Evolutionary conservation across 2,888 invertebrate genomes (phyloP), one percentile per base, ranked within the genome.

Genomic region (Stomorhina lunata): DNA sequence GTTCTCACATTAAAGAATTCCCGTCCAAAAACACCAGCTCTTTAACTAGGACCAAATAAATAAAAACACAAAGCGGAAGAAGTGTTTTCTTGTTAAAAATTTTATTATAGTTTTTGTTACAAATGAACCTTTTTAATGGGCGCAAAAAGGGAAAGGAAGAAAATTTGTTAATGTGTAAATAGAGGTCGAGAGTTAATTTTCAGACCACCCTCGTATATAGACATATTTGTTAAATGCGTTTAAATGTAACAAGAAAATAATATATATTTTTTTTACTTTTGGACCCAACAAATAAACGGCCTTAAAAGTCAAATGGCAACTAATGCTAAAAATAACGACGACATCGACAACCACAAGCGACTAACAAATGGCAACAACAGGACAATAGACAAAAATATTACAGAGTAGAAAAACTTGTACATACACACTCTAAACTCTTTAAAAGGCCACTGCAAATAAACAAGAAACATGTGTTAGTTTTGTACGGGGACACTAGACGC

Each of bases 241-340:
- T 59, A 43, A 59, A 10, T 25, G 4, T 34, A 43, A 76, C 37
- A 68, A 55, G 10, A 68, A 45, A 59, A 68, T 55, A 78, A 65
- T 55, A n/a, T 71, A 40, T 45, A 71, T 37, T 65, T 57, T 22
- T 9, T 15, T 69, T 75, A 65, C 20, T 53, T 59, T 55, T 32
- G 77, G 29, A 68, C 63, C 71, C 15, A 71, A 57, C 50, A 73
- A 78, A 69, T 59, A 69, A 79, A 82, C 57, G 82, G 73, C 75
- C 75, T 75, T 66, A 79, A 78, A 81, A 73, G 73, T 78, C 78
- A 81, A 81, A 81, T 55, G 73, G 17, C 61, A 73, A 81, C 63
- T 68, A 81, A 81, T 72, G 68, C 78, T 73, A 57, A 79, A 79
- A 79, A 75, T 82, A 82, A 81, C 81, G 73, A 81, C 81, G 65